These are phyloP conservation scores for Myioborus miniatus DNA, from an alignment of 2,797 vertebrate genomes.

Conservation along the genomic window DNA sequence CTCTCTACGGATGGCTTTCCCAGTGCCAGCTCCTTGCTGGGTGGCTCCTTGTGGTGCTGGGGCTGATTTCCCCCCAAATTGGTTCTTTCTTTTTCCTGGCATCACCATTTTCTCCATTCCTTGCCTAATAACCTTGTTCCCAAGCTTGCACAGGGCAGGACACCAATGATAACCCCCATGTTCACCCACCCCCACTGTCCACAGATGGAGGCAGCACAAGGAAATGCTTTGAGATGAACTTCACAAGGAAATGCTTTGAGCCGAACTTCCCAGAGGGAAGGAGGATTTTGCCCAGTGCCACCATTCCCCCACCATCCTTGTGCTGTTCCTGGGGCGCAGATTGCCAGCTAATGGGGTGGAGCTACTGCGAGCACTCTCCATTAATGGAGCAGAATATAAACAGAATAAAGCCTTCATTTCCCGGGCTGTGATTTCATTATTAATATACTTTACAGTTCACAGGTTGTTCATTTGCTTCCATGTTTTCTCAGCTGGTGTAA, in stretches of 20 bases:
- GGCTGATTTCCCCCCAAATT: not conserved
- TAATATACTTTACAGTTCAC: slow-evolving; percentile 85
- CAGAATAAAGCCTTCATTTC: slow-evolving; percentile 84
- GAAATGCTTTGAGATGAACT: not conserved
- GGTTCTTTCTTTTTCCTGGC: not conserved
- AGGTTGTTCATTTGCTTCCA: slow-evolving; percentile 77
- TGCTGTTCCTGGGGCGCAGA: not conserved
- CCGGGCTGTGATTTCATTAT: slow-evolving; percentile 81
- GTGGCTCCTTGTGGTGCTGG: not conserved
- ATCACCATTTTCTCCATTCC: accelerated
- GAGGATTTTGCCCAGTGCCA: not conserved
- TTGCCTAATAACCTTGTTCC: not conserved
- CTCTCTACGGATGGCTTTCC: not conserved
- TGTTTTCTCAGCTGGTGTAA: slow-evolving; percentile 82
- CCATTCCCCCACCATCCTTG: not conserved
- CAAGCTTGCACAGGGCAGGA: accelerated
- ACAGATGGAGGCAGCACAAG: not conserved
- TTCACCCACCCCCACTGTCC: accelerated
- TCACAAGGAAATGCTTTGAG: not conserved
- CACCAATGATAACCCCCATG: accelerated
- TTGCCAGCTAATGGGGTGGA: slow-evolving; percentile 79
- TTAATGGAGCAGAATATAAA: slow-evolving; percentile 84
- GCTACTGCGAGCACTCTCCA: slow-evolving; percentile 71
- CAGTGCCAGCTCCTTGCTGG: accelerated
- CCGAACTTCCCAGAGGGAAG: not conserved